A percentile compares a stretch with the other conserved stretches of the same genome.
Evolutionary conservation across 2,113 vertebrate species (phyloP).

Genomic region (Halcyon malimbica): DNA sequence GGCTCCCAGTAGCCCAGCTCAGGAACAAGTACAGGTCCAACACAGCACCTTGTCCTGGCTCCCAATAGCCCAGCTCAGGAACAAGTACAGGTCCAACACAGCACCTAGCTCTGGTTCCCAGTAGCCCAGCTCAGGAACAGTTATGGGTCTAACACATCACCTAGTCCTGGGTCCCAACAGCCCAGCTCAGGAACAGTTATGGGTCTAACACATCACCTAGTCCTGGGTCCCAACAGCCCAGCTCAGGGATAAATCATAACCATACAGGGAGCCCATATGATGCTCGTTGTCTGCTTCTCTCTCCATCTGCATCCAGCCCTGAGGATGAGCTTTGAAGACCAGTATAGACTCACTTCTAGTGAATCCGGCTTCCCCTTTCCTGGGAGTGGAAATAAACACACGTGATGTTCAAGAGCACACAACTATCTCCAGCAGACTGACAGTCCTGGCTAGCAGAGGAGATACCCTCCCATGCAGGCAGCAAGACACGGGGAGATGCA

Average conservation of each 20-base stretch:
- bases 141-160: not conserved
- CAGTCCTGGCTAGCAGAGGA: not conserved
- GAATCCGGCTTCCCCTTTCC: not conserved
- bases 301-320: not conserved
- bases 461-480: not conserved
- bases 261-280: not conserved
- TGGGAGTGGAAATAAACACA: not conserved
- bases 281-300: not conserved
- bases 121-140: not conserved
- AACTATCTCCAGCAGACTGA: not conserved
- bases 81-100: not conserved
- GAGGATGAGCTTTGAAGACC: not conserved
- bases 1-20: not conserved
- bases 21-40: not conserved
- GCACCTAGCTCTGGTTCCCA: no score
- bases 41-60: not conserved
- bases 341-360: fast-evolving
- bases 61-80: not conserved
- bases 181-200: no score
- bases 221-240: no score
- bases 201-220: no score
- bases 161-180: not conserved
- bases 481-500: not conserved
- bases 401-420: fast-evolving
- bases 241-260: not conserved